A percentile compares a stretch with the other conserved stretches of the same genome.
phyloP scores from a whole-genome alignment of 2,888 invertebrate species.

The Lasioglossum figueresi region DNA sequence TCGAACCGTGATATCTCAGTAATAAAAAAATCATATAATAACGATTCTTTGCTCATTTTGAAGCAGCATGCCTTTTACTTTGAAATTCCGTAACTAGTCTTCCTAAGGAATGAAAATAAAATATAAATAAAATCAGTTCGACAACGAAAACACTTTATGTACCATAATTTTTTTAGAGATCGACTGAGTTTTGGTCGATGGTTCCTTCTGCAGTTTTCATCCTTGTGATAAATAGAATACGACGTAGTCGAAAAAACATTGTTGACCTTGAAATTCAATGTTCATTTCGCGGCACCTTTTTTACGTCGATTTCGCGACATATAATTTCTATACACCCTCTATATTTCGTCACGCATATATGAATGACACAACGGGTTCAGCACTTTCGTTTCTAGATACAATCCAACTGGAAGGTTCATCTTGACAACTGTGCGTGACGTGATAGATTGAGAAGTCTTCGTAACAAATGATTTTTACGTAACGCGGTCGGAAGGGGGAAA shows the following conservation, averaged over 20 bases:
- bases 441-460: neutral
- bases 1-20: neutral
- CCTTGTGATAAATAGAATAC: too few species aligned
- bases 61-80: accelerated
- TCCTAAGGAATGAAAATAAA: too few species aligned
- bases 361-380: neutral
- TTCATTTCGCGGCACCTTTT: too few species aligned
- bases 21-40: neutral
- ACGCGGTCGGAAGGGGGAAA: neutral
- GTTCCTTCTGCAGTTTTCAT: too few species aligned
- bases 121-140: neutral
- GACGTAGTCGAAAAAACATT: too few species aligned
- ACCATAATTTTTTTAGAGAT: too few species aligned
- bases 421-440: neutral
- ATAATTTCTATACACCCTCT: too few species aligned
- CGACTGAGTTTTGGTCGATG: too few species aligned
- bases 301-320: too few species aligned
- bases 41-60: neutral
- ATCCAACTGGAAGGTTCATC: neutral
- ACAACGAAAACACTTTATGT: too few species aligned
- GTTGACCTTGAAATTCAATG: too few species aligned
- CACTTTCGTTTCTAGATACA: neutral
- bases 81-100: neutral
- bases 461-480: neutral
- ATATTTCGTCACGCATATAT: too few species aligned